Evolutionary conservation across 2,888 invertebrate species (phyloP).

Genomic region (Watsonalla binaria): DNA sequence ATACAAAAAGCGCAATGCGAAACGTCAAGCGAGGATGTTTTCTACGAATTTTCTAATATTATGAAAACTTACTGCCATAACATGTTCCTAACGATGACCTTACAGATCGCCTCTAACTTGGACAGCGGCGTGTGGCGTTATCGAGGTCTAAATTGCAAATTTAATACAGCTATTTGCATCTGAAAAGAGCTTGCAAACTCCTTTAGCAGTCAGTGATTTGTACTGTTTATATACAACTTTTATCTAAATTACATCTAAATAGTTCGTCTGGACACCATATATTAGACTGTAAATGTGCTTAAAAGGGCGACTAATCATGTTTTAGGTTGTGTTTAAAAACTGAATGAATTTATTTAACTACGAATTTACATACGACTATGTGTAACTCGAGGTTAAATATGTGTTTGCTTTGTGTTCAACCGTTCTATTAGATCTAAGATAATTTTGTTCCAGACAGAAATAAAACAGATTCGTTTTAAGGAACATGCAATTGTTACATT

Average conservation of each 20-base stretch:
- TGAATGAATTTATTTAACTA: not conserved
- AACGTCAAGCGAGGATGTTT: too few species aligned
- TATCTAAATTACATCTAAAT: conserved; percentile 62
- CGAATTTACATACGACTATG: not conserved
- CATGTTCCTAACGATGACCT: too few species aligned
- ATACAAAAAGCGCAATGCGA: too few species aligned
- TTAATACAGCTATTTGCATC: conserved; percentile 76
- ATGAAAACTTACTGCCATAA: too few species aligned
- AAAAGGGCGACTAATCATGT: too few species aligned
- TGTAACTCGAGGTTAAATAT: too few species aligned
- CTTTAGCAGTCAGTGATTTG: conserved; percentile 70
- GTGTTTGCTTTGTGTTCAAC: not conserved
- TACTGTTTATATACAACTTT: conserved; percentile 63
- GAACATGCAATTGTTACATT: too few species aligned
- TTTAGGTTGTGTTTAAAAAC: not conserved
- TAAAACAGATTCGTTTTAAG: not conserved
- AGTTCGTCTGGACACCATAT: conserved; percentile 7
- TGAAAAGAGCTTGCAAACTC: conserved; percentile 66
- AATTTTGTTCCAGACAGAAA: not conserved
- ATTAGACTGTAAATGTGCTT: not conserved
- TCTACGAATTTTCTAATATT: too few species aligned
- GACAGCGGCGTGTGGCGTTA: conserved; percentile 39
- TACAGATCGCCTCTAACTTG: conserved; percentile 20
- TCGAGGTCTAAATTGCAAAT: conserved; percentile 74
- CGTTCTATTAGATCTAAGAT: too few species aligned